Conservation (phyloP, 2,888 invertebrate species). For the Nomada ruficornis region DNA sequence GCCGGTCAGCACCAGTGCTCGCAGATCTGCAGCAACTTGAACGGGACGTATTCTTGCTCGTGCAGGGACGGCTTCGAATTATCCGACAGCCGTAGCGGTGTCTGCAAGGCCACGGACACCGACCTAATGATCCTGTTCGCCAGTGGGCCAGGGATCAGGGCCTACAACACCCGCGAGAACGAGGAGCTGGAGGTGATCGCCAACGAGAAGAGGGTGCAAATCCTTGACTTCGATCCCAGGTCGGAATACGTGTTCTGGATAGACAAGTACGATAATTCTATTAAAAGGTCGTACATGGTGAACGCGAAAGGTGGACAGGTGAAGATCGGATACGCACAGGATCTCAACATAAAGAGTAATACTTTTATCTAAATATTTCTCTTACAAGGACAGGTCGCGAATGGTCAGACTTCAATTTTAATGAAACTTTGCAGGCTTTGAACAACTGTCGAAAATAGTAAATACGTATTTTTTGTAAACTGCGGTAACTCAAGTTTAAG, state of each 20-base stretch:
- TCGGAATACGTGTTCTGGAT: slow-evolving; percentile 97
- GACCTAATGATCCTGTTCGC: slow-evolving; percentile 89
- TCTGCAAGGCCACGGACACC: slow-evolving; percentile 90
- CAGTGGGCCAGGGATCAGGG: slow-evolving; percentile 94
- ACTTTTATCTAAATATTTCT: slow-evolving; percentile 9
- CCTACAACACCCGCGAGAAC: slow-evolving; percentile 88
- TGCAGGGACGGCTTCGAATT: slow-evolving; percentile 93
- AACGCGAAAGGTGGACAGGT: slow-evolving; percentile 91
- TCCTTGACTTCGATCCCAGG: slow-evolving; percentile 94
- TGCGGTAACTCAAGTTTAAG: too few relatives aligned
- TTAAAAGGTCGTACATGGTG: slow-evolving; percentile 96
- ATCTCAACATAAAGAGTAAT: slow-evolving; percentile 90
- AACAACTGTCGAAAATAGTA: too few relatives aligned
- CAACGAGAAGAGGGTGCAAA: slow-evolving; percentile 95
- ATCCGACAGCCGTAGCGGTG: slow-evolving; percentile 91
- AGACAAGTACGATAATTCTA: slow-evolving; percentile 95
- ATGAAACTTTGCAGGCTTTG: too few relatives aligned
- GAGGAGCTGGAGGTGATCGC: slow-evolving; percentile 92
- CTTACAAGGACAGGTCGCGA: too few relatives aligned
- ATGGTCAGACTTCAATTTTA: too few relatives aligned
- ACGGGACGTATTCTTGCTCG: slow-evolving; percentile 94
- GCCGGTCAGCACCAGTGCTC: slow-evolving; percentile 95
- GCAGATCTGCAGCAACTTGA: slow-evolving; percentile 95
- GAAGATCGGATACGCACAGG: slow-evolving; percentile 93
- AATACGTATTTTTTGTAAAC: too few relatives aligned